Evolutionary conservation across 2,113 vertebrate genomes (phyloP), one percentile per base, ranked within the genome.

Genomic region (Hipposideros armiger): DNA sequence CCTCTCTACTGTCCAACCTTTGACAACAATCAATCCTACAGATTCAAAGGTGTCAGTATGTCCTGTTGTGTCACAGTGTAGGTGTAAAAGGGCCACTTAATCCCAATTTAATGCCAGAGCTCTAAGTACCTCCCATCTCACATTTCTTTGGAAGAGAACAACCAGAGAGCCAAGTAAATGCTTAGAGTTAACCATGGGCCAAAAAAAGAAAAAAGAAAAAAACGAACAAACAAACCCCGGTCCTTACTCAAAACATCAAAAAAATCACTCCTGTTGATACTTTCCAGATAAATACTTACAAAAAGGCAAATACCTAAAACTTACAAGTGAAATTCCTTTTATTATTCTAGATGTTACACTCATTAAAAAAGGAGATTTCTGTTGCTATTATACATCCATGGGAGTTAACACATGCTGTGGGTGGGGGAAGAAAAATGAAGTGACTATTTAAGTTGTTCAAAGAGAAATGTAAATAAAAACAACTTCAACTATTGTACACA

Each of bases 381-480:
- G 11, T 64, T 90, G 26, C 4, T 45, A 7, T 64, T 77, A 73
- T 45, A 74, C 73, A 82, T 58, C 28, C 16, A n/a, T 80, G 32
- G 30, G 20, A 76, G 4, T 67, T 20, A 52, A 74, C 82, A 7
- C 6, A 52, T 10, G 80, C 1, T 88, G 22, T 24, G 1, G 13
- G 54, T 66, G 6, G 7, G 56, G 50, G 7, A 89, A 86, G 42
- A 72, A 85, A 89, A 64, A 47, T 40, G 45, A 72, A 73, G 66
- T 82, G 88, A 83, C 20, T 15, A 42, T 2, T 69, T 90, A 70
- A 88, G 2, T 20, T 73, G 24, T 67, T 78, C 54, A 87, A 73
- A 89, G 40, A 22, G 81, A 22, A 90, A 91, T 22, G 7, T 66
- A 54, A 91, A 83, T 30, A 66, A 66, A 58, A 95, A 89, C 30